These are phyloP conservation scores for Ceyx margarethae DNA, from an alignment of 2,113 vertebrate genomes.

Conservation along the genomic window DNA sequence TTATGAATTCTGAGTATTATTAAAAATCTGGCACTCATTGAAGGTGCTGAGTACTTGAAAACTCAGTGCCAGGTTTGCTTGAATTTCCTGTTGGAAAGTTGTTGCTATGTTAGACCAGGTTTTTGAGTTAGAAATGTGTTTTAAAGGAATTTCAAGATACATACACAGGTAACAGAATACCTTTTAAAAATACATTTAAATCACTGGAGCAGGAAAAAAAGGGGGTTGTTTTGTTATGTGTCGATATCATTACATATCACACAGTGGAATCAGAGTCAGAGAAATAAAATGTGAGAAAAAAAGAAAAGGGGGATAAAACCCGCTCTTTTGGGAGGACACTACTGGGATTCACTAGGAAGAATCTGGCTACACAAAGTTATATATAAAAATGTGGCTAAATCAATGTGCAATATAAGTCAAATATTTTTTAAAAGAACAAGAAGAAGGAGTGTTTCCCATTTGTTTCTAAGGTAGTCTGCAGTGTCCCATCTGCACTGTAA, in stretches of 20 bases:
- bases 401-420: not conserved
- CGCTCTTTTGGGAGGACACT: not conserved
- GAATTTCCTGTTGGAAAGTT: conserved; percentile 3
- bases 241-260: not conserved
- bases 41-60: conserved; percentile 31
- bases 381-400: not conserved
- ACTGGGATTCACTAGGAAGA: not conserved
- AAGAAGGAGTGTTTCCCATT: not conserved
- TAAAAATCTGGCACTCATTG: conserved; percentile 4
- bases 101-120: not conserved
- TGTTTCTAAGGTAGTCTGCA: not conserved
- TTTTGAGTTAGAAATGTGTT: not conserved
- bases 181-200: not conserved
- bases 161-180: not conserved
- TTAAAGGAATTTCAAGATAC: not conserved
- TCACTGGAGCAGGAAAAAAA: not conserved
- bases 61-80: not conserved
- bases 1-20: conserved; percentile 40
- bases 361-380: not conserved
- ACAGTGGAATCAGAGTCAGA: not conserved
- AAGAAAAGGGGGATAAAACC: not conserved
- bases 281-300: not conserved
- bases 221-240: not conserved
- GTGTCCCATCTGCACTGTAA: not conserved
- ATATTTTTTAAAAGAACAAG: not conserved